These are phyloP conservation scores for Dryadula phaetusa DNA, from an alignment of 2,888 invertebrate species.

Conservation along the genomic window DNA sequence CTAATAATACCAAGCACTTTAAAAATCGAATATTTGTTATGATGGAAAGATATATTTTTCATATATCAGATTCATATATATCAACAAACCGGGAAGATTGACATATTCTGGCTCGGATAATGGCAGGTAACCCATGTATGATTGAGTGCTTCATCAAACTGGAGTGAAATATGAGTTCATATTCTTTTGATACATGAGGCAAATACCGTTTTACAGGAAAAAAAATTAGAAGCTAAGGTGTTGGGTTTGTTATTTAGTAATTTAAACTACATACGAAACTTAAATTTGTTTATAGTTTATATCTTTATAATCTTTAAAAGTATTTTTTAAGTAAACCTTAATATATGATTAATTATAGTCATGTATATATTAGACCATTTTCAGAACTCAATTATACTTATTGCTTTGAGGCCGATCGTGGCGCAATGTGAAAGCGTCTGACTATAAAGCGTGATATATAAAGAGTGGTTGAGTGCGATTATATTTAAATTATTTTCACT, in stretches of 20 bases:
- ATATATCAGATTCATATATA: slow-evolving; percentile 31
- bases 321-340: too few species aligned
- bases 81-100: slow-evolving; percentile 38
- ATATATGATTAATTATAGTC: too few species aligned
- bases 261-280: background rate
- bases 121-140: slow-evolving; percentile 41
- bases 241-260: background rate
- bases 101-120: slow-evolving; percentile 38
- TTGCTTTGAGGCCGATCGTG: too few species aligned
- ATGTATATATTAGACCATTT: too few species aligned
- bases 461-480: too few species aligned
- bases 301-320: too few species aligned
- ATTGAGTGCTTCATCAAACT: slow-evolving; percentile 42
- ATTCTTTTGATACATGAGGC: slow-evolving; percentile 39
- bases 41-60: slow-evolving; percentile 19
- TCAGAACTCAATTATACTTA: too few species aligned
- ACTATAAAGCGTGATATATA: too few species aligned
- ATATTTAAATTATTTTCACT: too few species aligned
- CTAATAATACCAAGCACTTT: background rate
- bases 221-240: slow-evolving; percentile 1
- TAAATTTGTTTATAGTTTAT: background rate
- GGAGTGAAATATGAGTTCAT: slow-evolving; percentile 40
- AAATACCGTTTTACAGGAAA: slow-evolving; percentile 23
- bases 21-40: background rate
- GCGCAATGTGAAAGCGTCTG: too few species aligned